Conservation (phyloP, 1,140 invertebrate species). For the Cydia strobilella region DNA sequence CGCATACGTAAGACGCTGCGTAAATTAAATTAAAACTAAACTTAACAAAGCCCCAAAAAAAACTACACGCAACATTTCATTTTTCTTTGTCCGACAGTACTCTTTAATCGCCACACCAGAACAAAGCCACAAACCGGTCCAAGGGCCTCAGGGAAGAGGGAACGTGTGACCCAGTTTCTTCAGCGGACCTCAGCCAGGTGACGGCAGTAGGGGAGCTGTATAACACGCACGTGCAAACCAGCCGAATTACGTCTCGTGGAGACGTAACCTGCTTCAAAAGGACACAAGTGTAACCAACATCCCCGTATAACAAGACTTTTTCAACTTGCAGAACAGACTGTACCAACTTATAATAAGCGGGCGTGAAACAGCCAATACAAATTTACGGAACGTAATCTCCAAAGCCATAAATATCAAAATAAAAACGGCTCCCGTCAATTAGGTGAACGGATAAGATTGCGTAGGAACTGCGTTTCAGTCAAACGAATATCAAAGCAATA, state of each 20-base stretch:
- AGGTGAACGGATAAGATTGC: constrained; percentile 42
- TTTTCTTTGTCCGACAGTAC: constrained; percentile 23
- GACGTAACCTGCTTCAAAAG: neutral
- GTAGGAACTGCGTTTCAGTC: constrained; percentile 65
- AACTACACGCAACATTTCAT: neutral
- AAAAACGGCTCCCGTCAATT: neutral
- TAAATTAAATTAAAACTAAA: too few relatives aligned
- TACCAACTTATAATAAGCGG: neutral
- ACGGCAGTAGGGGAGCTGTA: constrained; percentile 17
- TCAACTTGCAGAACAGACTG: neutral
- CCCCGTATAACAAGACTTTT: neutral
- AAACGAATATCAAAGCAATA: constrained; percentile 55
- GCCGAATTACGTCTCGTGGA: constrained; percentile 20
- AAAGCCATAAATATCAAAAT: constrained; percentile 35
- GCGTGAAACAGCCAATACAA: neutral
- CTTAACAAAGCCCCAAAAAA: too few relatives aligned
- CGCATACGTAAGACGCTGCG: too few relatives aligned
- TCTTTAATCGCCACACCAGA: constrained; percentile 16
- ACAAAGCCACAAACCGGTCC: constrained; percentile 26
- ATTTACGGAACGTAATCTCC: neutral
- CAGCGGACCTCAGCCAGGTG: constrained; percentile 21
- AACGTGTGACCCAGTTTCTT: constrained; percentile 24
- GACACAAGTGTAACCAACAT: neutral
- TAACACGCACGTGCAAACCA: constrained; percentile 27
- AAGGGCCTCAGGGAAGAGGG: constrained; percentile 28